Evolutionary conservation across 1,140 invertebrate species (phyloP).

Genomic region (Acromyrmex heyeri): DNA sequence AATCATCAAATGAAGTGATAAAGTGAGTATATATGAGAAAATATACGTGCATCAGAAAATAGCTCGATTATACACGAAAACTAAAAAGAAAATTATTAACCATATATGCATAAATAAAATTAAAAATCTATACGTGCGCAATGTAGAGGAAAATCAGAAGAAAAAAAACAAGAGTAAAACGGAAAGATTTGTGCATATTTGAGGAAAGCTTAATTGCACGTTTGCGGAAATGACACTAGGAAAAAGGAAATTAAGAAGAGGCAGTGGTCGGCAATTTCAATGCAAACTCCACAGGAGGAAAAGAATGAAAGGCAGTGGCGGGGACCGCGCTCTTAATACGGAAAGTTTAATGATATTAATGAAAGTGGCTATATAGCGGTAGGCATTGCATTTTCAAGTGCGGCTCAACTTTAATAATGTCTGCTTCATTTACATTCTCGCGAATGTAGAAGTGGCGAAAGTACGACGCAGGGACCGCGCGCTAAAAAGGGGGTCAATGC

Average conservation of each 20-base stretch:
- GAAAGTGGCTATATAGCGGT: conserved; percentile 69
- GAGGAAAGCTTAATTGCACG: conserved; percentile 16
- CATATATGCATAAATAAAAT: neutral
- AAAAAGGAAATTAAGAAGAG: neutral
- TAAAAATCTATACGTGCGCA: neutral
- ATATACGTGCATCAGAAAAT: neutral
- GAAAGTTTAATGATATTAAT: conserved; percentile 78
- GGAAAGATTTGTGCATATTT: conserved; percentile 28
- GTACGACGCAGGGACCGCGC: conserved; percentile 3
- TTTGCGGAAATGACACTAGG: conserved; percentile 17
- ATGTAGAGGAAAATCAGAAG: neutral
- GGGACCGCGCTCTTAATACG: conserved; percentile 63
- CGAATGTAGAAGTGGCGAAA: conserved; percentile 38
- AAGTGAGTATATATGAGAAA: neutral
- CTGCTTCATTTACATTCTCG: conserved; percentile 75
- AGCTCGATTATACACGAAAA: no score
- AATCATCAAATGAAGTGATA: conserved; percentile 4
- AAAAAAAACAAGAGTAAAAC: neutral
- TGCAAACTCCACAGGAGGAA: conserved; percentile 65
- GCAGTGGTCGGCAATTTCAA: conserved; percentile 57
- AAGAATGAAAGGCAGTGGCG: conserved; percentile 39
- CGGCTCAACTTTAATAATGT: conserved; percentile 74
- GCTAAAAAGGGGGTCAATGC: conserved; percentile 54
- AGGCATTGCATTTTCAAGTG: conserved; percentile 66
- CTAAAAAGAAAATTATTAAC: conserved; percentile 4